phyloP scores from a whole-genome alignment of 2,797 vertebrate genomes.

The Enteromius radiatus region DNA sequence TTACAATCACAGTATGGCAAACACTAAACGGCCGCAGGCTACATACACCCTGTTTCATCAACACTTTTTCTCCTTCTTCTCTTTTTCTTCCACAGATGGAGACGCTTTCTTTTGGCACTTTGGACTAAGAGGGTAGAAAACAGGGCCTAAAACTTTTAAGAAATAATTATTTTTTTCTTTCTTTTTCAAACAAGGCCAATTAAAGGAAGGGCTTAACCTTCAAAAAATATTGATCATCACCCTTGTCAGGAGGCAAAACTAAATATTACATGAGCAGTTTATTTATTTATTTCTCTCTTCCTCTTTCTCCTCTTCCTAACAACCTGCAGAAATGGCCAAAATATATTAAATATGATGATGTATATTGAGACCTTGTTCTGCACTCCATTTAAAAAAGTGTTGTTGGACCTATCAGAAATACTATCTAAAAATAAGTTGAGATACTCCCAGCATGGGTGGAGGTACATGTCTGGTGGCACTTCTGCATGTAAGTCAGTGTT shows the following conservation, averaged over 20 bases:
- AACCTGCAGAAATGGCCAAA: constrained; percentile 28
- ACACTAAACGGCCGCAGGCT: constrained; percentile 71
- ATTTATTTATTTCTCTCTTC: neutral
- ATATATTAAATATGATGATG: constrained; percentile 11
- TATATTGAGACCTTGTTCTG: neutral
- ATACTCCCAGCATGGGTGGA: neutral
- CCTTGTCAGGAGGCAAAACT: neutral
- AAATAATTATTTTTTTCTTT: neutral
- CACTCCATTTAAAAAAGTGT: neutral
- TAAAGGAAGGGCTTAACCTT: neutral
- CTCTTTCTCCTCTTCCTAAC: constrained; percentile 14
- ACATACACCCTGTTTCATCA: constrained; percentile 67
- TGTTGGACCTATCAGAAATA: neutral
- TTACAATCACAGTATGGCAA: constrained; percentile 85
- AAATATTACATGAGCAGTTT: neutral
- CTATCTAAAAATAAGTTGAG: neutral
- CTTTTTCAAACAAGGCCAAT: neutral
- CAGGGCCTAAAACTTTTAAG: neutral
- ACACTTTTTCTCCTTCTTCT: constrained; percentile 21
- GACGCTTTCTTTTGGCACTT: constrained; percentile 38
- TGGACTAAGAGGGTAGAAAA: neutral
- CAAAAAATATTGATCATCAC: neutral
- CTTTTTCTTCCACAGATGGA: constrained; percentile 42
- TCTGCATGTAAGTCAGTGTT: neutral
- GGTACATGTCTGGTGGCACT: neutral